These are phyloP conservation scores for Pristiophorus japonicus DNA, from an alignment of 2,113 vertebrate genomes.

Conservation along the genomic window DNA sequence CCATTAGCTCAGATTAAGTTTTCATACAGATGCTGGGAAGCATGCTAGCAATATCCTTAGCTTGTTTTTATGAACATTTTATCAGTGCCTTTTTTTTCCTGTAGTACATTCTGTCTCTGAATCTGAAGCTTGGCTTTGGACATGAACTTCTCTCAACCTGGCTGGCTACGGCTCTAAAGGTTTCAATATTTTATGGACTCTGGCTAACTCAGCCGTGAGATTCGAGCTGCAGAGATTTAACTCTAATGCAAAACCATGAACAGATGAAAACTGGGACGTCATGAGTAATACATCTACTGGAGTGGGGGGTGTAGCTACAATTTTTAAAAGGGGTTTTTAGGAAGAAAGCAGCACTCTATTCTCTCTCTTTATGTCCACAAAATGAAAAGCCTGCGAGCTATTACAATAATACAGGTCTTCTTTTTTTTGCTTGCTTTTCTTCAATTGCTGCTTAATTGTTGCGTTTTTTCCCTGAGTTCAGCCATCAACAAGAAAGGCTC, in stretches of 20 bases:
- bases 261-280: constrained; percentile 96
- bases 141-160: constrained; percentile 99
- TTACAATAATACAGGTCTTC: constrained; percentile 71
- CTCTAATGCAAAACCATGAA: constrained; percentile 99
- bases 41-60: constrained; percentile 99
- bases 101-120: constrained; percentile 97
- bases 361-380: constrained; percentile 78
- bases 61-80: constrained; percentile 99
- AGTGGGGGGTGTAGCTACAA: constrained; percentile 72
- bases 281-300: constrained; percentile 94
- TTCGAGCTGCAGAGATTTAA: constrained; percentile 99
- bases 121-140: constrained; percentile 96
- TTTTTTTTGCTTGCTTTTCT: constrained; percentile 63
- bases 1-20: constrained; percentile 99
- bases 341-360: constrained; percentile 75
- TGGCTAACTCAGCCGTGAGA: constrained; percentile 97
- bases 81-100: constrained; percentile 83
- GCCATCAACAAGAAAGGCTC: constrained; percentile 69
- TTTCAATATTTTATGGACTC: constrained; percentile 99
- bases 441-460: constrained; percentile 91
- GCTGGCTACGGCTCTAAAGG: constrained; percentile 87
- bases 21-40: constrained; percentile 97
- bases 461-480: constrained; percentile 63
- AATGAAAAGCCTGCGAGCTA: constrained; percentile 88
- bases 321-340: constrained; percentile 81